Conservation (phyloP, 2,888 invertebrate genomes). For the Gymnosoma rotundatum region DNA sequence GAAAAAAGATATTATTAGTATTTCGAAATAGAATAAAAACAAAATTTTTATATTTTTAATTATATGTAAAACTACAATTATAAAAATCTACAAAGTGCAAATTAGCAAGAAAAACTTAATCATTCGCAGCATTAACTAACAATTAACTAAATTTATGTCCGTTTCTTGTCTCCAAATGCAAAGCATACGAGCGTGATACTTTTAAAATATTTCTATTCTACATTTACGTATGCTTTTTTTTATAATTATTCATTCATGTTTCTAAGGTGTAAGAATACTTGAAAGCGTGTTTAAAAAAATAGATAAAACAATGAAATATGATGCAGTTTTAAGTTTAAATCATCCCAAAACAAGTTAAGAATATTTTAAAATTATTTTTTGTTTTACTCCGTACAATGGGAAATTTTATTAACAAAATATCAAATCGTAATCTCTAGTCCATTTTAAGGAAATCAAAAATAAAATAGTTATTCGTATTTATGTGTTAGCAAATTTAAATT, state of each 20-base stretch:
- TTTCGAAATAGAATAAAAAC: not conserved
- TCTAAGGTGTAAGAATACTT: no score
- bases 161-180: not conserved
- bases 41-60: slow-evolving; percentile 1
- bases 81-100: slow-evolving; percentile 20
- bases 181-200: slow-evolving; percentile 11
- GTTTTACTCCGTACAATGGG: no score
- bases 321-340: no score
- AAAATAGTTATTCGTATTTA: no score
- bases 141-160: not conserved
- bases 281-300: no score
- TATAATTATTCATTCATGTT: not conserved
- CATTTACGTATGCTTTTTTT: not conserved
- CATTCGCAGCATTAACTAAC: not conserved
- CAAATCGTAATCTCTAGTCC: no score
- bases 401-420: no score
- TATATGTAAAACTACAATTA: not conserved
- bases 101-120: slow-evolving; percentile 5
- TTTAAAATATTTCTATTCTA: not conserved
- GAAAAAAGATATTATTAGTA: slow-evolving; percentile 55
- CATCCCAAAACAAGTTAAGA: no score
- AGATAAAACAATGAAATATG: no score
- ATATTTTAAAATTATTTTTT: no score
- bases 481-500: no score
- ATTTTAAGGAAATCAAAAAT: no score